Base-by-base conservation (phyloP, 2,113 vertebrate genomes). In the Engraulis encrasicolus region DNA sequence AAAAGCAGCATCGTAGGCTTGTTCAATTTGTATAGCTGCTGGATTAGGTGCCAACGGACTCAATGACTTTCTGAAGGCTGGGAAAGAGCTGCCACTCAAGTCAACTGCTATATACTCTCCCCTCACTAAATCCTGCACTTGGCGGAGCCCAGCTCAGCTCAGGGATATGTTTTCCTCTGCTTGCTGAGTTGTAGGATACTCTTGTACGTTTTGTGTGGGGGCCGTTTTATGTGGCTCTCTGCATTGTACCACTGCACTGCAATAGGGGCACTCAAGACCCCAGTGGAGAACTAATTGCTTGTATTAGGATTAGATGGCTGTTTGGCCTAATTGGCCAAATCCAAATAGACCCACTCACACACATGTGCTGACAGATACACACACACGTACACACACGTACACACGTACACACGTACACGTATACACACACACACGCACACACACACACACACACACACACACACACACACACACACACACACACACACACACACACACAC, bases 11-110 rank as follows among this genome's bases (percentile, higher is more conserved):
- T 11, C 71, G 48, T 82, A 49, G n/a, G 9, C 85, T 77, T 82
- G 78, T 83, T 83, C 79, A 54, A 49, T 81, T 81, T 49, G 79
- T 84, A 78, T 49, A 34, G 14, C 74, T 74, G 61, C 78, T 79
- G 81, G 79, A 82, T 77, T 52, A 50, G 71, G 27, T 50, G 45
- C 78, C 48, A 45, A 78, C 23, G 50, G 77, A 52, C 36, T 36
- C 78, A 78, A 61, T 61, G 84, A 36, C 79, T 85, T 85, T 82
- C 80, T 81, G 50, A 85, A n/a, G 71, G 54, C 84, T 78, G 79
- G 54, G n/a, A 85, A 50, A 54, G 66, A 85, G 27, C 80, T 77
- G 81, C 48, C 83, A 81, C 15, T 37, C 79, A 54, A 54, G 27
- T 48, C 79, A n/a, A n/a, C n/a, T 27, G 80, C 66, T 61, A 81